These are phyloP conservation scores for Physella acuta DNA, from an alignment of 1,140 invertebrate genomes.

Conservation along the genomic window DNA sequence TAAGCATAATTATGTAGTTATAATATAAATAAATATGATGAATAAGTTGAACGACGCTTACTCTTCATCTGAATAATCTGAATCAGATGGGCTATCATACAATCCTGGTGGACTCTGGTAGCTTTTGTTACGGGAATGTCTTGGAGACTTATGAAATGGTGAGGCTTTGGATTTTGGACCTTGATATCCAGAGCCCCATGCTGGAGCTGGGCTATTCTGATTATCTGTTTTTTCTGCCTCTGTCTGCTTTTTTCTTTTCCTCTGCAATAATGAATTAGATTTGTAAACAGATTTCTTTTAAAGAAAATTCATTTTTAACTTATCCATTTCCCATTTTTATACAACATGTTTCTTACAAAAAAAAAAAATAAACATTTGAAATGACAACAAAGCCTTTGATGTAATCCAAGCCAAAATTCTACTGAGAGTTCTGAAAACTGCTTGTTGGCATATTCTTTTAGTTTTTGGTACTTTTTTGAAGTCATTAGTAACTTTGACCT, in stretches of 20 bases:
- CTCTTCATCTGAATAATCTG: slow-evolving; percentile 47
- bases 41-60: too few relatives aligned
- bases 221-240: slow-evolving; percentile 7
- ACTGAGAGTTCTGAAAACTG: too few relatives aligned
- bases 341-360: too few relatives aligned
- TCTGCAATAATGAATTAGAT: slow-evolving; percentile 4
- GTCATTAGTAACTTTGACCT: too few relatives aligned
- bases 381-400: too few relatives aligned
- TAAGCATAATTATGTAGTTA: slow-evolving; percentile 3
- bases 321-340: too few relatives aligned
- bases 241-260: slow-evolving; percentile 11
- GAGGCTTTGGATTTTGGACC: slow-evolving; percentile 4
- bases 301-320: background rate
- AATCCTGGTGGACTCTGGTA: slow-evolving; percentile 37
- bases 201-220: slow-evolving; percentile 9
- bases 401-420: too few relatives aligned
- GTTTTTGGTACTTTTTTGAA: too few relatives aligned
- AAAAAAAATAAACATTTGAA: too few relatives aligned
- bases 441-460: too few relatives aligned
- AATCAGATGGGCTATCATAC: slow-evolving; percentile 51
- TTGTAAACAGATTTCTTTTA: background rate
- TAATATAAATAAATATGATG: too few relatives aligned
- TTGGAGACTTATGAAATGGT: background rate
- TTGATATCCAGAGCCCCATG: slow-evolving; percentile 23
- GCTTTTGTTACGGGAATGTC: background rate